Conservation (phyloP, 1,140 invertebrate species). For the Stegodyphus dumicola region DNA sequence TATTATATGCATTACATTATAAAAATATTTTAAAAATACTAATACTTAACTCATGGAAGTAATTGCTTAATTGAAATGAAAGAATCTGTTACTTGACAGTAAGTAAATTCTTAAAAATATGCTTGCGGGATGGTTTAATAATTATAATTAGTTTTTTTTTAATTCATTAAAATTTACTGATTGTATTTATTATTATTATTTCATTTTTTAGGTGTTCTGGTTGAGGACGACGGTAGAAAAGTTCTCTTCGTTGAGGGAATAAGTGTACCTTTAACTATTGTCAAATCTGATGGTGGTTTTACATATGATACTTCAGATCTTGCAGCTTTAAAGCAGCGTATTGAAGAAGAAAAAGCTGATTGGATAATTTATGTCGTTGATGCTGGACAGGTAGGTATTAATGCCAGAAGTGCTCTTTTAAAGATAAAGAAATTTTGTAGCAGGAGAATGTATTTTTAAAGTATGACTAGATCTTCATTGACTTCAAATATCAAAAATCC, state of each 20-base stretch:
- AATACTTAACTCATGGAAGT: too few species aligned
- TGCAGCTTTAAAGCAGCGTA: slow-evolving; percentile 88
- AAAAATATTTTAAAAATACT: too few species aligned
- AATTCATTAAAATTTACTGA: not conserved
- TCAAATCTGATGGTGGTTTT: slow-evolving; percentile 98
- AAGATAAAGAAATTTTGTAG: not conserved
- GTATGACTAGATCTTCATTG: too few species aligned
- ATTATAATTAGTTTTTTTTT: too few species aligned
- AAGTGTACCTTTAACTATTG: slow-evolving; percentile 88
- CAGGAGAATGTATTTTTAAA: too few species aligned
- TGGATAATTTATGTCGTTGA: slow-evolving; percentile 97
- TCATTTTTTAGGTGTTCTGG: slow-evolving; percentile 72
- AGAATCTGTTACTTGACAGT: too few species aligned
- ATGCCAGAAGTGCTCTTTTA: not conserved
- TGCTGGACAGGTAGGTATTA: slow-evolving; percentile 80
- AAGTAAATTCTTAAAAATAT: too few species aligned
- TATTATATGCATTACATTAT: too few species aligned
- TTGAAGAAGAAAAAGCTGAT: slow-evolving; percentile 88
- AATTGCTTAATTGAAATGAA: too few species aligned
- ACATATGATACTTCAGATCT: slow-evolving; percentile 99
- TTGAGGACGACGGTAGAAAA: slow-evolving; percentile 92
- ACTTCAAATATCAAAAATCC: too few species aligned
- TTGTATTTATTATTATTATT: not conserved
- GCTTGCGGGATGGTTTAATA: too few species aligned
- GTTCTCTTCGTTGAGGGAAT: slow-evolving; percentile 83